Evolutionary conservation across 1,140 invertebrate species (phyloP).

Genomic region (Cylas formicarius): DNA sequence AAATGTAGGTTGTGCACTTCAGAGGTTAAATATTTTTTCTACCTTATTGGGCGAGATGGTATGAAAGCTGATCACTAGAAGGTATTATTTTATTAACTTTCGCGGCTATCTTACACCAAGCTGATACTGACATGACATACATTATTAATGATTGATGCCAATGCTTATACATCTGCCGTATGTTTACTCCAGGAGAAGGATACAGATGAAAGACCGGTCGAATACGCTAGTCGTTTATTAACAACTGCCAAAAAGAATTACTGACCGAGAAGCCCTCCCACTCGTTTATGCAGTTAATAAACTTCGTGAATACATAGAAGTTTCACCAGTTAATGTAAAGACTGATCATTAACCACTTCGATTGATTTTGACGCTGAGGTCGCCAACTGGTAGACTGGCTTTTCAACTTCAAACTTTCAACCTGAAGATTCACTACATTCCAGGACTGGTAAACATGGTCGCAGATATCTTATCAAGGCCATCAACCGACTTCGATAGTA

Average conservation of each 20-base stretch:
- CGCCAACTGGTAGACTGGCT: conserved; percentile 46
- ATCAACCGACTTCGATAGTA: no score
- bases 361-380: conserved; percentile 45
- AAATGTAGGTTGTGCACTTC: conserved; percentile 34
- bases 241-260: conserved; percentile 39
- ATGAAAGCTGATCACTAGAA: no score
- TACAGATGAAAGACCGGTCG: conserved; percentile 35
- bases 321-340: conserved; percentile 10
- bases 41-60: no score
- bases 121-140: conserved; percentile 28
- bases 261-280: conserved; percentile 41
- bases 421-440: conserved; percentile 14
- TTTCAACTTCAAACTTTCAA: conserved; percentile 14
- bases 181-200: conserved; percentile 38
- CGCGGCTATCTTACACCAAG: conserved; percentile 22
- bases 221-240: conserved; percentile 38
- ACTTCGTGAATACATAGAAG: conserved; percentile 32
- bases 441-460: conserved; percentile 13
- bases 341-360: conserved; percentile 46
- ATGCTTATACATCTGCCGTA: conserved; percentile 36
- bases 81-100: conserved; percentile 14
- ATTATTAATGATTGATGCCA: conserved; percentile 33
- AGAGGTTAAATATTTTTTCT: no score
- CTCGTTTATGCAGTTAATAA: conserved; percentile 38
- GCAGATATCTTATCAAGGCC: conserved; percentile 13